Evolutionary conservation across 2,113 vertebrate species (phyloP), one percentile per base, ranked within the genome.

Genomic region (Regulus satrapa): DNA sequence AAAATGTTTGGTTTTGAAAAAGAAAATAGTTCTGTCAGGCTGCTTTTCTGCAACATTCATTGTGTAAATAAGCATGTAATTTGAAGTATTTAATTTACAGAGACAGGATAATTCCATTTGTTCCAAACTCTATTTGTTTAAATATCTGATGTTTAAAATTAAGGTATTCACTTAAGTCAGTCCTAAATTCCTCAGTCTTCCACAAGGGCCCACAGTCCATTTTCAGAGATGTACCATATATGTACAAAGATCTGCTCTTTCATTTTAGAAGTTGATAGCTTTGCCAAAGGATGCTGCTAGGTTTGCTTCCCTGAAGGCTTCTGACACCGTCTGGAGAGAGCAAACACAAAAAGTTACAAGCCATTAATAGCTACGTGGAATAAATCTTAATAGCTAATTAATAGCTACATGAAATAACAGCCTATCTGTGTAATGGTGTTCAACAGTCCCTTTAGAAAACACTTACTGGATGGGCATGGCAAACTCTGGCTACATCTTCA

Each of bases 231-330:
- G 67, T 66, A 61, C 34, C 46, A 61, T 25, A 12, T 94, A 92
- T 72, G 62, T 97, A 97, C 88, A 95, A 46, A 74, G 80, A 88
- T 68, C 62, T 81, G 52, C 56, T 86, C 92, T 92, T 95, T 55
- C 51, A 23, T 71, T 96, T 98, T 96, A 99, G 96, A 99, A 99
- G 98, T 99, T 99, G 97, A 99, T 99, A 72, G 99, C 98, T 98
- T 99, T 99, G 92, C 99, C 99, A 78, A 99, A 99, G 55, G 99
- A 99, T 24, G 99, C 99, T 54, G 99, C 99, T 68, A 99, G 94
- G 95, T 99, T 99, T 75, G 99, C 99, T 99, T 99, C 99, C 98
- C 99, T 98, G 98, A 99, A 99, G 92, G 99, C 99, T 98, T 99
- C 99, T 26, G 99, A 99, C 95, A 99, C 99, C 5, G 99, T 99